phyloP scores from a whole-genome alignment of 2,113 vertebrate genomes.

The Entosphenus tridentatus region DNA sequence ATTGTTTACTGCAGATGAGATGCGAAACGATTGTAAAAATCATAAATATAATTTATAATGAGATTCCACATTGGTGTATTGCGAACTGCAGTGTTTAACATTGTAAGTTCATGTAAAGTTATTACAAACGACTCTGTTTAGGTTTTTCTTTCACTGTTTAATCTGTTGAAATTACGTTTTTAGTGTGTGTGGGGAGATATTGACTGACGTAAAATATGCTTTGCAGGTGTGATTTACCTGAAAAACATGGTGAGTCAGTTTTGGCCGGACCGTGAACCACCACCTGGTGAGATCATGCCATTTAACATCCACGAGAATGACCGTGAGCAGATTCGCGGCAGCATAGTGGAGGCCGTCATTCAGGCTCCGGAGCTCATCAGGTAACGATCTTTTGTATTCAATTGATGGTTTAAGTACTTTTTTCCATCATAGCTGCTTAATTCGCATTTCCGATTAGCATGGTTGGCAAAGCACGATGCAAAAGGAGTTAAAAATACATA shows the following conservation, averaged over 20 bases:
- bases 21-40: not conserved
- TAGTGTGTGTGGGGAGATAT: too few species aligned
- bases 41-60: not conserved
- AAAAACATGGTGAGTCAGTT: constrained; percentile 98
- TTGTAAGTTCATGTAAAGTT: too few species aligned
- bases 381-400: constrained; percentile 19
- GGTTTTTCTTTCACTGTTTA: too few species aligned
- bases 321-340: constrained; percentile 73
- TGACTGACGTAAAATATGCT: not conserved
- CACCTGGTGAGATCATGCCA: constrained; percentile 44
- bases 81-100: too few species aligned
- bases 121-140: too few species aligned
- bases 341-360: constrained; percentile 96
- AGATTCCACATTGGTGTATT: too few species aligned
- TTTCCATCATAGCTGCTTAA: not conserved
- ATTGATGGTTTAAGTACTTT: not conserved
- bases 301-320: constrained; percentile 89
- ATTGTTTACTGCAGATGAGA: too few species aligned
- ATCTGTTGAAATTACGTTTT: too few species aligned
- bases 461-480: too few species aligned
- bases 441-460: too few species aligned
- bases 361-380: constrained; percentile 92
- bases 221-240: constrained; percentile 84
- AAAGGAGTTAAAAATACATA: too few species aligned
- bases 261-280: constrained; percentile 67